Percentiles rank a stretch among this genome's conserved stretches.
Conservation (phyloP, 2,797 vertebrate genomes). For the Gorsachius magnificus region DNA sequence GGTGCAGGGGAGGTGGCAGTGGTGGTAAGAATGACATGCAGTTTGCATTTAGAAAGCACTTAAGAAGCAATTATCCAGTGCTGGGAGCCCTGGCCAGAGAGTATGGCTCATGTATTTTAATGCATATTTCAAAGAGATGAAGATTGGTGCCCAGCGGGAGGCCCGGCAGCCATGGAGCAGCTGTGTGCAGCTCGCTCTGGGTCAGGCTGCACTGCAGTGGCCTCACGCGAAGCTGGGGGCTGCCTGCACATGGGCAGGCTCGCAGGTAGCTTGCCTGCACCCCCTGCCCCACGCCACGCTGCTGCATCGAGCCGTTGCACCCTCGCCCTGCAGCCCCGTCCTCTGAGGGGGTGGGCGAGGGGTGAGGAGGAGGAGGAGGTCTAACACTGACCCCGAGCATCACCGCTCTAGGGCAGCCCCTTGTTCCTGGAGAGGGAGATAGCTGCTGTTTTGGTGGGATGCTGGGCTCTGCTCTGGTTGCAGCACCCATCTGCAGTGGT, state of each 20-base stretch:
- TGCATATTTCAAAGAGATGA: conserved; percentile 45
- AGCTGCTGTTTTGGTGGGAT: too few relatives aligned
- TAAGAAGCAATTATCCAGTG: conserved; percentile 64
- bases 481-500: not conserved
- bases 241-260: not conserved
- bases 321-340: not conserved
- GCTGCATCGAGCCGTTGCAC: not conserved
- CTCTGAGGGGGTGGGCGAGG: accelerated
- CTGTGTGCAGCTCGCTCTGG: not conserved
- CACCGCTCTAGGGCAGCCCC: accelerated
- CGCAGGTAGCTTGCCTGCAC: not conserved
- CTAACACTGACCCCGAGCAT: not conserved
- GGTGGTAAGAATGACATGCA: conserved; percentile 41
- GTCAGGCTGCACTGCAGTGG: not conserved
- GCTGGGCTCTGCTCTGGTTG: not conserved
- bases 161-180: not conserved
- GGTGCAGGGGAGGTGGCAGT: conserved; percentile 49
- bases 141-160: conserved; percentile 43
- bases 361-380: not conserved
- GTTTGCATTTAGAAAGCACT: conserved; percentile 69
- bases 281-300: accelerated
- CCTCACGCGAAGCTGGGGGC: not conserved
- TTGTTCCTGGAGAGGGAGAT: not conserved
- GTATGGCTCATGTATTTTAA: conserved; percentile 66
- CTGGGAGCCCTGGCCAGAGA: conserved; percentile 47